Conservation (phyloP, 2,797 vertebrate species). For the Silurus aristotelis region DNA sequence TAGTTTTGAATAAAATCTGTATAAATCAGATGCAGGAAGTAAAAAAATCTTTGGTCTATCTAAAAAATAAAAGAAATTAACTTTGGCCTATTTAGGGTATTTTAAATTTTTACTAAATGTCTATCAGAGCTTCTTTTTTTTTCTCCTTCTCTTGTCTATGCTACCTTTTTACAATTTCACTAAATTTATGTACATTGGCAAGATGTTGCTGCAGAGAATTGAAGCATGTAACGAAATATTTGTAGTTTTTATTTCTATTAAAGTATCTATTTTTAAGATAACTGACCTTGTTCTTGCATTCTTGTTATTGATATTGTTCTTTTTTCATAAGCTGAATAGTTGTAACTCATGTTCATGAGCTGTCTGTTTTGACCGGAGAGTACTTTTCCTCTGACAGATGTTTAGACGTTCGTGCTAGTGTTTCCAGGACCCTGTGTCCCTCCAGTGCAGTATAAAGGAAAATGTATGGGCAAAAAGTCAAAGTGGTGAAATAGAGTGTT, state of each 20-base stretch:
- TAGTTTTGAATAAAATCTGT: background rate
- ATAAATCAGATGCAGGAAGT: background rate
- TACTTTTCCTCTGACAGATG: conserved; percentile 64
- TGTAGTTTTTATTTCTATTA: conserved; percentile 10
- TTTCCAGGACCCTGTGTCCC: conserved; percentile 50
- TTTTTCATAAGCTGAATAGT: conserved; percentile 46
- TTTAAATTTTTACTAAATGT: conserved; percentile 2
- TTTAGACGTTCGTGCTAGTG: conserved; percentile 59
- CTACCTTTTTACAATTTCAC: background rate
- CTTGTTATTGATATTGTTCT: conserved; percentile 31
- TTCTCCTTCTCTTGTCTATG: background rate
- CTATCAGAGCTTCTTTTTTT: background rate
- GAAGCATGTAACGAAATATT: background rate
- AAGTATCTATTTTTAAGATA: conserved; percentile 13
- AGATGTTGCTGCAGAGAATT: background rate
- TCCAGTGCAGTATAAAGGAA: conserved; percentile 60
- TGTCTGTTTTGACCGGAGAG: conserved; percentile 59
- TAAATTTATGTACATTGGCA: background rate
- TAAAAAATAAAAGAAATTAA: background rate
- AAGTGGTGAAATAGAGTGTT: conserved; percentile 56
- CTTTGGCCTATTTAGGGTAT: background rate
- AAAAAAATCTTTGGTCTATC: background rate
- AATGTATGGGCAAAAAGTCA: conserved; percentile 48
- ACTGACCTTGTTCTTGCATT: conserved; percentile 36
- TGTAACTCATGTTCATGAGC: conserved; percentile 43